Evolutionary conservation across 2,888 invertebrate genomes (phyloP).

Genomic region (Notocelia uddmanniana): DNA sequence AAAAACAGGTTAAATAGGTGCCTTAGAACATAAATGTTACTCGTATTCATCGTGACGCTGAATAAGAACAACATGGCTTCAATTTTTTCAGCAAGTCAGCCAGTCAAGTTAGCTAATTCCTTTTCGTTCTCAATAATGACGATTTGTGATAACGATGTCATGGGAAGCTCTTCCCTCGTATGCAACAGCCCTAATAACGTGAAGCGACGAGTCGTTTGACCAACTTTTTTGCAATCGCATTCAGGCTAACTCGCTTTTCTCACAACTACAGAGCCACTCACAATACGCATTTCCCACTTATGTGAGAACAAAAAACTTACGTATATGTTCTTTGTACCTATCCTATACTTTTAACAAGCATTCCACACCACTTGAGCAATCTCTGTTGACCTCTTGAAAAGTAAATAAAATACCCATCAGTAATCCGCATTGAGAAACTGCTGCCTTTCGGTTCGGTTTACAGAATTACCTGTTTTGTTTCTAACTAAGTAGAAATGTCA

Average conservation of each 20-base stretch:
- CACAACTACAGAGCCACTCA: slow-evolving; percentile 37
- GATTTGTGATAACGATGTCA: slow-evolving; percentile 12
- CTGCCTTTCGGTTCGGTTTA: slow-evolving; percentile 12
- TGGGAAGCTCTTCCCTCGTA: slow-evolving; percentile 22
- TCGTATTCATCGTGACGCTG: background rate
- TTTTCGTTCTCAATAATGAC: slow-evolving; percentile 3
- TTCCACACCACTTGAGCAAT: slow-evolving; percentile 9
- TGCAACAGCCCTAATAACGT: slow-evolving; percentile 27
- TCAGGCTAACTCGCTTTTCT: slow-evolving; percentile 43
- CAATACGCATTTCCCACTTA: slow-evolving; percentile 43
- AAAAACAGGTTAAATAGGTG: background rate
- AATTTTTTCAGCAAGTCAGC: background rate
- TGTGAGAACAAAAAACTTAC: slow-evolving; percentile 42
- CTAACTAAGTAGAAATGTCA: slow-evolving; percentile 16
- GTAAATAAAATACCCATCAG: slow-evolving; percentile 24
- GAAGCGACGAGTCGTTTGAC: slow-evolving; percentile 36
- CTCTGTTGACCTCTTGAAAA: slow-evolving; percentile 20
- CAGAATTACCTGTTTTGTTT: slow-evolving; percentile 22
- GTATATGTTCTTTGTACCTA: slow-evolving; percentile 34
- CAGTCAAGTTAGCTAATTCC: background rate
- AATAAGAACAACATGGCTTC: background rate
- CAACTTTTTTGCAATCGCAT: slow-evolving; percentile 46
- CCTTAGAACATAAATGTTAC: background rate
- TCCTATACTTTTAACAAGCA: slow-evolving; percentile 31
- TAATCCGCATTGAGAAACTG: background rate